A percentile compares a stretch with the other conserved stretches of the same genome.
phyloP scores from a whole-genome alignment of 2,888 invertebrate species.

The Macrosoma leucophasiata region DNA sequence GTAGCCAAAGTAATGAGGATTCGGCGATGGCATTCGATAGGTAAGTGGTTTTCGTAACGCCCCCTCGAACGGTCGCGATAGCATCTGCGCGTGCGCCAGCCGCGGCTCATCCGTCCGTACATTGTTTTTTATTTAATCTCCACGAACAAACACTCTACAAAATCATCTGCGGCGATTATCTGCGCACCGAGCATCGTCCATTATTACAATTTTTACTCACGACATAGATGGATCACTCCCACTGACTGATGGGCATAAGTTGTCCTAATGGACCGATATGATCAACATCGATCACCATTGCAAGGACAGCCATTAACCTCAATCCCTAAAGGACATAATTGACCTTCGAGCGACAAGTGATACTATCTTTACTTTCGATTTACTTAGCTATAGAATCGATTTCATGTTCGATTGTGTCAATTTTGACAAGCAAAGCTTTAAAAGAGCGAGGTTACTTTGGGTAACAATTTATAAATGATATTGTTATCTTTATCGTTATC shows the following conservation, averaged over 20 bases:
- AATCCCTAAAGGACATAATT: conserved; percentile 54
- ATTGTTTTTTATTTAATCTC: conserved; percentile 39
- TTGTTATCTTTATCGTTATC: too few relatives aligned
- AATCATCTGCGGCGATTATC: conserved; percentile 1
- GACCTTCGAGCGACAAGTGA: conserved; percentile 50
- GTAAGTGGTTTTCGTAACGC: conserved; percentile 73
- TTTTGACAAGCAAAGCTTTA: conserved; percentile 33
- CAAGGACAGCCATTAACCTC: conserved; percentile 54
- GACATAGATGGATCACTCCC: conserved; percentile 36
- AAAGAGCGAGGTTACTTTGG: conserved; percentile 29
- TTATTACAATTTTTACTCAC: conserved; percentile 34
- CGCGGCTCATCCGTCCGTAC: conserved; percentile 32
- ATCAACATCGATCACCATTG: too few relatives aligned
- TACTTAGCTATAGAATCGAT: conserved; percentile 31
- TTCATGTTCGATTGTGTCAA: conserved; percentile 36
- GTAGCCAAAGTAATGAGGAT: conserved; percentile 66
- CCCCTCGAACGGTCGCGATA: conserved; percentile 58
- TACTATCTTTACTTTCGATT: conserved; percentile 48
- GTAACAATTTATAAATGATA: conserved; percentile 14
- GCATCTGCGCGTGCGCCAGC: conserved; percentile 48
- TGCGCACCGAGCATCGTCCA: conserved; percentile 39
- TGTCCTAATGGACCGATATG: conserved; percentile 50
- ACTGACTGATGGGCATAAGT: conserved; percentile 32
- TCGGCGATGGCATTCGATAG: conserved; percentile 63
- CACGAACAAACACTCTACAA: conserved; percentile 37